phyloP scores from a whole-genome alignment of 2,113 vertebrate species.

The Pelecanoides urinatrix region DNA sequence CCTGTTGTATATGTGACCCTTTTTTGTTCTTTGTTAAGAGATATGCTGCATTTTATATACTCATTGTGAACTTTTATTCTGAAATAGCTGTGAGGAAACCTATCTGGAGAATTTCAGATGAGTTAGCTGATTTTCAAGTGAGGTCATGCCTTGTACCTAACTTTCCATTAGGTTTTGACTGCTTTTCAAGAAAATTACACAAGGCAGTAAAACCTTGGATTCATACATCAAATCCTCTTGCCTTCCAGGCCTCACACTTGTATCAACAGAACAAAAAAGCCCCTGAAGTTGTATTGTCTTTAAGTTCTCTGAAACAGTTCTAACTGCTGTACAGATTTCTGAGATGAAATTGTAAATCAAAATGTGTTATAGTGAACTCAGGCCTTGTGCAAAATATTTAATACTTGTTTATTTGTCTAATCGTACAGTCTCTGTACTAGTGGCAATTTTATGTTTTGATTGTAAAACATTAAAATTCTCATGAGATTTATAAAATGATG shows the following conservation, averaged over 20 bases:
- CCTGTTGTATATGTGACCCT: not conserved
- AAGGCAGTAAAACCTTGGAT: not conserved
- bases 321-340: constrained; percentile 52
- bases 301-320: constrained; percentile 7
- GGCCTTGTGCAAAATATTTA: constrained; percentile 64
- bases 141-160: not conserved
- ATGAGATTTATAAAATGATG: constrained; percentile 41
- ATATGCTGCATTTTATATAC: constrained; percentile 60
- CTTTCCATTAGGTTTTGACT: not conserved
- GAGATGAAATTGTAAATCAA: constrained; percentile 52
- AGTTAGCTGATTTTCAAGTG: not conserved
- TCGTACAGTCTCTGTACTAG: constrained; percentile 44
- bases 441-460: constrained; percentile 49
- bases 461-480: constrained; percentile 39
- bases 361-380: constrained; percentile 60
- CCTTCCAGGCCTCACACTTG: not conserved
- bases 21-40: not conserved
- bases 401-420: constrained; percentile 49
- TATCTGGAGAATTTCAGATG: constrained; percentile 6
- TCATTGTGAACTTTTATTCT: not conserved
- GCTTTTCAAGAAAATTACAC: not conserved
- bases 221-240: not conserved
- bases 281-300: not conserved
- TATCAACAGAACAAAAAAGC: not conserved
- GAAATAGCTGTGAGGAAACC: not conserved